Evolutionary conservation across 2,113 vertebrate species (phyloP).

Genomic region (Myotis lucifugus): DNA sequence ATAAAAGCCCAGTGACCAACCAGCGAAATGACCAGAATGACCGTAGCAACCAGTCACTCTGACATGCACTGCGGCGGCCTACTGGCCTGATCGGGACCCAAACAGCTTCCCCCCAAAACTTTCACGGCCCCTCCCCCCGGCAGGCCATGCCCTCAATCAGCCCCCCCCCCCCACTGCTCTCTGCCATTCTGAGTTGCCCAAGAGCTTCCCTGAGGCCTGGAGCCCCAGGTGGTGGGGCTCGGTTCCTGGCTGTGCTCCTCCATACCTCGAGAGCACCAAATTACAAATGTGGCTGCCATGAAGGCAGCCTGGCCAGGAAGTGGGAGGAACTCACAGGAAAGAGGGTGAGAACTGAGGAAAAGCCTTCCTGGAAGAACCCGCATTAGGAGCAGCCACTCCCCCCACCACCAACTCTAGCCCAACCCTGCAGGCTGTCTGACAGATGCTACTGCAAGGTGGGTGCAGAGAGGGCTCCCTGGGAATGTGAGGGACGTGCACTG

Average conservation of each 20-base stretch:
- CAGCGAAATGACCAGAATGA: too few relatives aligned
- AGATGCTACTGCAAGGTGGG: neutral
- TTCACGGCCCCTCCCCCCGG: too few relatives aligned
- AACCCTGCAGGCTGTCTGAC: conserved; percentile 24
- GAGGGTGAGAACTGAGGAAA: neutral
- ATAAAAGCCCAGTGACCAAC: too few relatives aligned
- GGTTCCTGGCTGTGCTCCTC: neutral
- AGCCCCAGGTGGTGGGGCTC: neutral
- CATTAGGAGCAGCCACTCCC: conserved; percentile 55
- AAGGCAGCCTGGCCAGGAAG: neutral
- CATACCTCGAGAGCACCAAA: neutral
- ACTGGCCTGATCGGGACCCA: too few relatives aligned
- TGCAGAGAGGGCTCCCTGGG: neutral
- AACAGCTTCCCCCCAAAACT: too few relatives aligned
- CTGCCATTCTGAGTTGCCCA: neutral
- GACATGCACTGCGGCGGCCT: too few relatives aligned
- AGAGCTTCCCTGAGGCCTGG: conserved; percentile 1
- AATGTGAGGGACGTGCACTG: neutral
- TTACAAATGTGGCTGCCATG: neutral
- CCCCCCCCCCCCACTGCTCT: neutral
- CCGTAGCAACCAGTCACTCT: too few relatives aligned
- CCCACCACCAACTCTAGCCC: conserved; percentile 25
- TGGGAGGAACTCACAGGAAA: neutral
- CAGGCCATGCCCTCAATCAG: too few relatives aligned
- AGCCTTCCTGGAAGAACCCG: neutral